Base-by-base conservation (phyloP, 2,113 vertebrate genomes). In the sheep (Ovis aries) region DNA sequence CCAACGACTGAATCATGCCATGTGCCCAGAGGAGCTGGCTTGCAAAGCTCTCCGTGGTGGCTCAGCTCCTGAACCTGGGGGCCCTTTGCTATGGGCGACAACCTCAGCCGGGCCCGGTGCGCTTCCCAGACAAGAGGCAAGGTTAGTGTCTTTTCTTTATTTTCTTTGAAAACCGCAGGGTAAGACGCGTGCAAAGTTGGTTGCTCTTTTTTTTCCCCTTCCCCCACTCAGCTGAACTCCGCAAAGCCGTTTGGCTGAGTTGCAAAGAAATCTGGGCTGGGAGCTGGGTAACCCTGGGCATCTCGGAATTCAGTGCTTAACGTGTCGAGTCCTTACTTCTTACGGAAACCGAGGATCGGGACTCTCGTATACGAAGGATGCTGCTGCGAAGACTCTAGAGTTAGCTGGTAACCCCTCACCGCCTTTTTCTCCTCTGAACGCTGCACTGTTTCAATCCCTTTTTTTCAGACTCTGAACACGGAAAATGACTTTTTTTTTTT, bases 1-100 rank as follows among this genome's bases (percentile, higher is more conserved):
- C 81, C 25, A 78, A 87, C 97, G 96, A 98, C 98, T 98, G 98
- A 99, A 99, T 98, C 99, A 99, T 99, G 99, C 99, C 97, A 99
- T 99, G 99, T 98, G 98, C 98, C 92, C 99, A 91, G 98, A 98
- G 98, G 96, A 97, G 98, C 98, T 98, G 99, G 99, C 98, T 99
- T n/a, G 96, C 97, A 52, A 87, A 64, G n/a, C 15, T 98, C 96
- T 98, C 98, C 95, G 92, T 99, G 82, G 98, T 99, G 95, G 98
- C 99, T 33, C 98, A 99, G 89, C 98, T 99, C 95, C 98, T 99
- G 96, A 98, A 98, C 95, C 89, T 98, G 89, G 97, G 99, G 98
- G 98, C 98, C 91, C 98, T 98, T 53, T 98, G 99, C 99, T 98
- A 98, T 94, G 99, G 98, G 98, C 98, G 98, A 89, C 97, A 95